Evolutionary conservation across 2,888 invertebrate genomes (phyloP).

Genomic region (Cantharis rufa): DNA sequence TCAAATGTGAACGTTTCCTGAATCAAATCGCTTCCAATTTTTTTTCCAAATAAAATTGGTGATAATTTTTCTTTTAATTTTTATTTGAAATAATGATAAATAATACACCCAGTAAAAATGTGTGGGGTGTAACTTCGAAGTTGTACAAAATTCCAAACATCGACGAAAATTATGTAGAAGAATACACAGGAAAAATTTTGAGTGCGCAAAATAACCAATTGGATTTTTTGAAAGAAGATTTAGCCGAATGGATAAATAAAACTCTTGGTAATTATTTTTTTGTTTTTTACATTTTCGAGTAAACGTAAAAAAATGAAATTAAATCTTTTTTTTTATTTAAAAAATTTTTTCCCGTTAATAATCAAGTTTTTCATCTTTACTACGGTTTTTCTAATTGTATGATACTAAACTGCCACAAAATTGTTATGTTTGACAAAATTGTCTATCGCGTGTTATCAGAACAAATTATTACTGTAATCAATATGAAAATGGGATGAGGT

Average conservation of each 20-base stretch:
- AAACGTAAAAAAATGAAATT: not conserved
- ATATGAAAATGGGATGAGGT: slow-evolving; percentile 25
- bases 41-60: not conserved
- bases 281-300: not conserved
- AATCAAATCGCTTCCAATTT: not conserved
- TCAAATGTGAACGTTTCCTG: not conserved
- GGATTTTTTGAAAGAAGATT: slow-evolving; percentile 82
- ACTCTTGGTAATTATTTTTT: slow-evolving; percentile 72
- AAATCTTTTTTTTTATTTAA: not conserved
- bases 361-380: not conserved
- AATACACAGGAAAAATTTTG: slow-evolving; percentile 72
- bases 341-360: not conserved
- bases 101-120: slow-evolving; percentile 53
- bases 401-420: not conserved
- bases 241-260: slow-evolving; percentile 88
- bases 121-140: slow-evolving; percentile 66
- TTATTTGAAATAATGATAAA: slow-evolving; percentile 23
- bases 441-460: not conserved
- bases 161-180: slow-evolving; percentile 50
- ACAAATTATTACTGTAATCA: slow-evolving; percentile 23
- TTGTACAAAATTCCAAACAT: slow-evolving; percentile 49
- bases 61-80: not conserved
- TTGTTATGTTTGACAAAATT: not conserved
- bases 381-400: not conserved
- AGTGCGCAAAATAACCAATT: slow-evolving; percentile 79